Evolutionary conservation across 1,140 invertebrate genomes (phyloP).

Genomic region (Drosophila melanica): DNA sequence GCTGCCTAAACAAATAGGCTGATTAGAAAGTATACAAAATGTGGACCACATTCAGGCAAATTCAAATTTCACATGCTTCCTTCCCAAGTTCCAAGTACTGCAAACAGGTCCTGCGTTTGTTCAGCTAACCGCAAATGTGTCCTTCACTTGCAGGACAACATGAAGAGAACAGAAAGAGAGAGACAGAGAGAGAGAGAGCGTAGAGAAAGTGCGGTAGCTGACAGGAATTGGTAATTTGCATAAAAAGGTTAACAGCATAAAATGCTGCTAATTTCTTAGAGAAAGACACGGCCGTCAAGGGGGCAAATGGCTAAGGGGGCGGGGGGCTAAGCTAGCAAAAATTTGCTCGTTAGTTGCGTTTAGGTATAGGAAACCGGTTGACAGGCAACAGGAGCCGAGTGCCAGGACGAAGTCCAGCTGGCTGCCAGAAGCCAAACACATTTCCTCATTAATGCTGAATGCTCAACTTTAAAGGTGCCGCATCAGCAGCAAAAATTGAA

Average conservation of each 20-base stretch:
- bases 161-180: neutral
- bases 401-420: conserved; percentile 5
- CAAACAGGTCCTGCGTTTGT: conserved; percentile 37
- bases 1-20: conserved; percentile 72
- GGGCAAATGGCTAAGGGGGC: neutral
- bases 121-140: conserved; percentile 66
- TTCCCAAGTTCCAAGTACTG: conserved; percentile 1
- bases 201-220: neutral
- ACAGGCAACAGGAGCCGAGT: conserved; percentile 21
- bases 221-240: conserved; percentile 66
- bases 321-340: conserved; percentile 24
- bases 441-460: conserved; percentile 49
- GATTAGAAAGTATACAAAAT: conserved; percentile 62
- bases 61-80: neutral
- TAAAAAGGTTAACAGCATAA: conserved; percentile 75
- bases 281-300: neutral
- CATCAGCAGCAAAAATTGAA: conserved; percentile 33
- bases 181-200: neutral
- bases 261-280: conserved; percentile 65
- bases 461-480: conserved; percentile 40
- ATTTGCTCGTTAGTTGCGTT: conserved; percentile 54
- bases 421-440: neutral
- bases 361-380: conserved; percentile 61
- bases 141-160: conserved; percentile 20
- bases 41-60: conserved; percentile 14